Base-by-base conservation (phyloP, 2,888 invertebrate genomes). In the Eremobia ochroleuca region DNA sequence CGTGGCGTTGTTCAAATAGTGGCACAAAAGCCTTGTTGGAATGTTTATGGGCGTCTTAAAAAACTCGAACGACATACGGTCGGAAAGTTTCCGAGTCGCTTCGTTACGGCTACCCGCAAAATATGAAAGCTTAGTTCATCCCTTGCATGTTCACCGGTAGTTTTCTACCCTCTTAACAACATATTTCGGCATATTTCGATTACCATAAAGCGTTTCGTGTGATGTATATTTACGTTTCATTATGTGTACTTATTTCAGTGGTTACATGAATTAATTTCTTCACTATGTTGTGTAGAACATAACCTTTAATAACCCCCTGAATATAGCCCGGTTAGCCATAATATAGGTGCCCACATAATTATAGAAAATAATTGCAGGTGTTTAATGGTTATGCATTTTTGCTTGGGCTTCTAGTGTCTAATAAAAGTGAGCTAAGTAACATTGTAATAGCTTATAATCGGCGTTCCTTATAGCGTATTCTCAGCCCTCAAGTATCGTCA, bases 161-260 rank as follows among this genome's bases (percentile, higher is more conserved):
- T 97, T 97, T 96, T 95, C 94, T 94, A 92, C 94, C 93, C 94
- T 96, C 94, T 95, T 95, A 96, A 96, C 96, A 96, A 95, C 96
- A 96, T 97, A 96, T 96, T 97, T 96, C 95, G 95, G 95, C 94
- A 97, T 96, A 96, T 96, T 96, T 96, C 96, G 97, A 96, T 97
- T 97, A 96, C 96, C 96, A 96, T 97, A 96, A 97, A 97, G 94
- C 96, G 95, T 94, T 96, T 93, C 93, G 94, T 95, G 94, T 95
- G 94, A 96, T 96, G 94, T 96, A 95, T 94, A 93, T 94, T 94
- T 93, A 92, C 92, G 92, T 93, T 94, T 94, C 94, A 94, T 94
- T 94, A 94, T 92, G 92, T 87, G 92, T 92, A 92, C 92, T 91
- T 91, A 89, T 89, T 90, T 88, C 87, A 89, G 90, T 88, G 89